Percentiles rank a stretch among this genome's conserved stretches.
Evolutionary conservation across 2,888 invertebrate genomes (phyloP).

Genomic region (Tanypteryx hageni): DNA sequence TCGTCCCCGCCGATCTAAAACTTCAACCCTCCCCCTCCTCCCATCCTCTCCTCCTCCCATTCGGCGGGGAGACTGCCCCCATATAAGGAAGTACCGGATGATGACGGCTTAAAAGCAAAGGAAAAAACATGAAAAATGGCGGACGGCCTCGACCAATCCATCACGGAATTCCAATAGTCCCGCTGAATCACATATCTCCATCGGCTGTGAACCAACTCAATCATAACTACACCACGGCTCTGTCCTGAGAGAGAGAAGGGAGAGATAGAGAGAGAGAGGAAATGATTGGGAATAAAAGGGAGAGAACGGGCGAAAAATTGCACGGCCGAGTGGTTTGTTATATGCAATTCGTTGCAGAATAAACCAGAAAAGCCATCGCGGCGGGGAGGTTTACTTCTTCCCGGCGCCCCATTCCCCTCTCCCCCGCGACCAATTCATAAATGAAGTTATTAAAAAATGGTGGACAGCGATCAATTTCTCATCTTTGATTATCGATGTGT

Average conservation of each 20-base stretch:
- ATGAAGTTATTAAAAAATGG: no score
- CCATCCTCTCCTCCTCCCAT: no score
- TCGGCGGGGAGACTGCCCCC: background rate
- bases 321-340: background rate
- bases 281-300: background rate
- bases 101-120: slow-evolving; percentile 44
- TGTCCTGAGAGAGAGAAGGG: background rate
- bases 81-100: slow-evolving; percentile 57
- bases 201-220: slow-evolving; percentile 62
- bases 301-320: background rate
- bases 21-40: background rate
- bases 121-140: slow-evolving; percentile 60
- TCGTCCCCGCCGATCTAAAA: slow-evolving; percentile 33
- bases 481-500: no score
- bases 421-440: no score
- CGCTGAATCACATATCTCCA: slow-evolving; percentile 62
- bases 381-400: no score
- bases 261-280: background rate
- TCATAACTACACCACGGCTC: slow-evolving; percentile 61
- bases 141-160: slow-evolving; percentile 39
- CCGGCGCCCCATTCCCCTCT: no score
- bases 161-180: slow-evolving; percentile 51
- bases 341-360: background rate
- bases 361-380: no score
- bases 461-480: no score